Evolutionary conservation across 2,888 invertebrate species (phyloP), one percentile per base, ranked within the genome.

Genomic region (Eilema sororculum): DNA sequence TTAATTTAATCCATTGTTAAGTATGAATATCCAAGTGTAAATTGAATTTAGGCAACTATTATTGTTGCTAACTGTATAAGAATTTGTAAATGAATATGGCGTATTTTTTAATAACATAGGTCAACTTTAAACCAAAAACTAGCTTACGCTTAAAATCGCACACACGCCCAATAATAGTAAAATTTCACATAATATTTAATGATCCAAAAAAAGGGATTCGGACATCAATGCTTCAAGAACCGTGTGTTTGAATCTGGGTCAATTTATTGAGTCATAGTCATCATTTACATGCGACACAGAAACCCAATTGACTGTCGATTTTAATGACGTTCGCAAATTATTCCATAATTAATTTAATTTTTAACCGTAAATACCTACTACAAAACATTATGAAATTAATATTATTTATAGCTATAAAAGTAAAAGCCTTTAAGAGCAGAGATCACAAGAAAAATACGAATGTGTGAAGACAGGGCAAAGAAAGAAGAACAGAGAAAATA

Each of bases 201-300:
- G 3, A 24, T 57, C 13, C 13, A 3, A 58, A 25, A 6, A 58
- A 25, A 58, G 24, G 25, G 24, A 58, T 13, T 12, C 13, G 5
- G 13, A 13, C 12, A 25, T 10, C 25, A 16, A 58, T 58, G 57
- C 25, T 25, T 13, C 24, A 13, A 12, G 13, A 13, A 22, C 10
- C 5, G 22, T 2, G 2, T 25, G 33, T 57, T 41, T 30, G 22
- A 33, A 60, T 69, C n/a, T 37, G 61, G 37, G 25, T 5, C 60
- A 65, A 60, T 33, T n/a, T 56, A 60, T 60, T 65, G 69, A 65
- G 24, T 69, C 65, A 60, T 65, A 59, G 30, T 60, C 30, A 30
- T 59, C 20, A 59, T 59, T 59, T 24, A 59, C 33, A 56, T 41
- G 30, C 16, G 41, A 65, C 63, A 64, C 28, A 59, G 28, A 65